Percentiles rank a stretch among this genome's conserved stretches.
phyloP scores from a whole-genome alignment of 2,888 invertebrate genomes.

The Neoaliturus tenellus region DNA sequence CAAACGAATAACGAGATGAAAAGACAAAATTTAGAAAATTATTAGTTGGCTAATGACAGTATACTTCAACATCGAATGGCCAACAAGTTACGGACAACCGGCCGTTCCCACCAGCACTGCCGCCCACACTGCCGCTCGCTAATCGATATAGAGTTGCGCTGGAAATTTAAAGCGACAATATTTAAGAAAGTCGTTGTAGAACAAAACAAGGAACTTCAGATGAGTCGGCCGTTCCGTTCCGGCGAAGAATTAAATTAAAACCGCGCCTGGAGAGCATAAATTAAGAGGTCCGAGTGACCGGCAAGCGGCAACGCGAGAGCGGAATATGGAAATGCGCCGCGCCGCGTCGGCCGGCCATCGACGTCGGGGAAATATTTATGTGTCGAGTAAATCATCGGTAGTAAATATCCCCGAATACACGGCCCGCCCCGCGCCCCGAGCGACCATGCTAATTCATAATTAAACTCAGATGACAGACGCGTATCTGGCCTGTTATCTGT shows the following conservation, averaged over 20 bases:
- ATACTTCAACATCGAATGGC: no score
- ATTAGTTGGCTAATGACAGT: no score
- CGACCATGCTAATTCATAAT: constrained; percentile 44
- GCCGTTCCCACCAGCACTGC: no score
- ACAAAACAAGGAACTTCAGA: constrained; percentile 37
- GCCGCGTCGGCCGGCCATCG: background rate
- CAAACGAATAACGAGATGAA: no score
- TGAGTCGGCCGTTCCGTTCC: constrained; percentile 29
- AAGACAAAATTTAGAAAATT: no score
- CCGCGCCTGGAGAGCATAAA: constrained; percentile 46
- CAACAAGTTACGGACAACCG: no score
- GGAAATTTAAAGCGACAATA: constrained; percentile 30
- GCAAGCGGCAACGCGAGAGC: background rate
- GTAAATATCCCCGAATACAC: constrained; percentile 43
- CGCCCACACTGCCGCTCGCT: background rate
- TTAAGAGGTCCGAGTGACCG: constrained; percentile 29
- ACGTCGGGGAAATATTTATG: constrained; percentile 42
- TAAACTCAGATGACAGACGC: constrained; percentile 34
- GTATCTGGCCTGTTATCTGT: constrained; percentile 18
- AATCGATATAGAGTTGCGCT: constrained; percentile 40
- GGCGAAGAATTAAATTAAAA: constrained; percentile 49
- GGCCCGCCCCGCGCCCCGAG: background rate
- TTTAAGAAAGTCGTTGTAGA: constrained; percentile 30
- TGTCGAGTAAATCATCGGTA: constrained; percentile 40
- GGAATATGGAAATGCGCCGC: constrained; percentile 12